Evolutionary conservation across 2,797 vertebrate species (phyloP).

Genomic region (Onychomys arenicola): DNA sequence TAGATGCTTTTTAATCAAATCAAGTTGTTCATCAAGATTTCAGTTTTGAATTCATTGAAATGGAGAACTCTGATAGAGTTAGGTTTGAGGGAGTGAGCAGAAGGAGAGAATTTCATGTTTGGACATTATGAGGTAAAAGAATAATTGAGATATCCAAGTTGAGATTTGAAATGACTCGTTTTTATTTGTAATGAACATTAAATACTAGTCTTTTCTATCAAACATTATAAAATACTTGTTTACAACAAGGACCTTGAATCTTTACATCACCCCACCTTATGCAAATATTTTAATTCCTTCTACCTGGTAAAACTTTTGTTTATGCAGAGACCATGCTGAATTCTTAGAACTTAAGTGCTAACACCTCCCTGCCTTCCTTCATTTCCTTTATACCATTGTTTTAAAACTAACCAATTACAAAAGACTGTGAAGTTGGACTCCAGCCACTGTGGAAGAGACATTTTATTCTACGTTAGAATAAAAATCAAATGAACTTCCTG

Average conservation of each 20-base stretch:
- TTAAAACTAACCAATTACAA: neutral
- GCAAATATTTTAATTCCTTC: neutral
- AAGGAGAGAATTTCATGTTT: slow-evolving; percentile 54
- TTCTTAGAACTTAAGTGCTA: neutral
- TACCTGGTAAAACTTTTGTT: neutral
- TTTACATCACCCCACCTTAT: neutral
- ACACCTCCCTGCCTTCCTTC: neutral
- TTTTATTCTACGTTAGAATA: neutral
- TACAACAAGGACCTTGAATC: neutral
- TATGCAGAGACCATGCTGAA: neutral
- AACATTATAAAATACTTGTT: neutral
- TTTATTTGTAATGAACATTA: neutral
- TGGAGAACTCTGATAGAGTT: slow-evolving; percentile 5
- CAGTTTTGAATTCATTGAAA: slow-evolving; percentile 11
- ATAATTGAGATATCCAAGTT: slow-evolving; percentile 39
- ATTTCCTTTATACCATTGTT: neutral
- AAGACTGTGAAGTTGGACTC: neutral
- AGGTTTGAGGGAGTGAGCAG: neutral
- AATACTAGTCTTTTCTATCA: neutral
- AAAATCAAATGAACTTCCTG: neutral
- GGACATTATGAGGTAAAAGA: slow-evolving; percentile 30
- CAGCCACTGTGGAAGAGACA: neutral
- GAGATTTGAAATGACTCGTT: slow-evolving; percentile 31
- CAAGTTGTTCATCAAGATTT: neutral
- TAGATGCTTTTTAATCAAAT: neutral